Conservation (phyloP, 1,140 invertebrate species). For the Colletes latitarsis region DNA sequence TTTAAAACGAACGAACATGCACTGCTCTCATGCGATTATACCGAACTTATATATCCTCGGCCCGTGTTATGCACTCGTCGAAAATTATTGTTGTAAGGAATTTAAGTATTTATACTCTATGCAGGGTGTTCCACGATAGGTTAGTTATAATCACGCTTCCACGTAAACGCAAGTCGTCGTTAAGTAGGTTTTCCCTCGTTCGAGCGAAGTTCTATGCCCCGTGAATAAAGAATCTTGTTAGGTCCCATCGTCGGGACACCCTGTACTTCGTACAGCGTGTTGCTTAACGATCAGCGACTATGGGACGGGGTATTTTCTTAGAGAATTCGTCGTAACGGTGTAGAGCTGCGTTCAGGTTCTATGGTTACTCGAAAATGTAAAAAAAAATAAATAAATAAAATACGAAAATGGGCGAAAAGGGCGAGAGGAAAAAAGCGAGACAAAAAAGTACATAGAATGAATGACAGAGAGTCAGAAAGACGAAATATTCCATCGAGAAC, state of each 20-base stretch:
- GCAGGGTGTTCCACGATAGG: constrained; percentile 68
- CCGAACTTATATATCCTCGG: constrained; percentile 50
- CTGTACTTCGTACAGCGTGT: constrained; percentile 61
- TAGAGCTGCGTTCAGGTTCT: constrained; percentile 52
- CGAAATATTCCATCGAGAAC: constrained; percentile 72
- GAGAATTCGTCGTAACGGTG: constrained; percentile 59
- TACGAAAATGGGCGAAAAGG: constrained; percentile 55
- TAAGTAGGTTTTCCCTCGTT: constrained; percentile 47
- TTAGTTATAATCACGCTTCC: constrained; percentile 23
- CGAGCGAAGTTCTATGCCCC: constrained; percentile 4
- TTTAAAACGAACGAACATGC: constrained; percentile 59
- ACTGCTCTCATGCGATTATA: constrained; percentile 61
- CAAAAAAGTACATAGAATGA: constrained; percentile 31
- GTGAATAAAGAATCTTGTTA: constrained; percentile 19
- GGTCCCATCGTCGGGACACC: constrained; percentile 58
- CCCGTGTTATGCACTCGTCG: constrained; percentile 54
- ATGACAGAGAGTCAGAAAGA: constrained; percentile 54
- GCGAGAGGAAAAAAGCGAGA: constrained; percentile 50
- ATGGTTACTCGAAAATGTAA: constrained; percentile 26
- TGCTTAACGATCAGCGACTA: constrained; percentile 54
- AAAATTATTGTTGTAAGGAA: constrained; percentile 51
- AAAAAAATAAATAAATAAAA: constrained; percentile 6
- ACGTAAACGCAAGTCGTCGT: constrained; percentile 8
- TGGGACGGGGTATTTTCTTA: constrained; percentile 57
- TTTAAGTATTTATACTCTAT: constrained; percentile 51